Conservation (phyloP, 2,888 invertebrate genomes). For the Orchestes rusci region DNA sequence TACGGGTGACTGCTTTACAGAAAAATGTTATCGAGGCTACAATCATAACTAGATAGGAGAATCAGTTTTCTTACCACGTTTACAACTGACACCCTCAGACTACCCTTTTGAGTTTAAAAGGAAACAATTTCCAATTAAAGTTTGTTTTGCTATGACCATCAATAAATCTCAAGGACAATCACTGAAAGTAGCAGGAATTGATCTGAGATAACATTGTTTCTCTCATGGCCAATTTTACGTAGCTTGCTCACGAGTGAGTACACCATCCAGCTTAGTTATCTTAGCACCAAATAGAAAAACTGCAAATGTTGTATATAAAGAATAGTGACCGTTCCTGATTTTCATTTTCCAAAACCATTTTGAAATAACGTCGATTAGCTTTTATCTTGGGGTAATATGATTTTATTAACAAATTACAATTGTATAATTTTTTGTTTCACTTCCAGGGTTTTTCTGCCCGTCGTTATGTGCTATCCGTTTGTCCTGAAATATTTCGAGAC, state of each 20-base stretch:
- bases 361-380: no score
- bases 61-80: conserved; percentile 5
- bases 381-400: no score
- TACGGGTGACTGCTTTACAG: conserved; percentile 1
- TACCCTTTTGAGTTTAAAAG: conserved; percentile 3
- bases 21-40: conserved; percentile 7
- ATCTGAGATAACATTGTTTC: conserved; percentile 4
- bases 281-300: neutral
- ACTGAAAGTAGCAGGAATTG: conserved; percentile 8
- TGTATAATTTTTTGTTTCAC: no score
- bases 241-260: conserved; percentile 3
- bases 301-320: conserved; percentile 3
- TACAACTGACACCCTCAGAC: neutral
- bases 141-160: conserved; percentile 7
- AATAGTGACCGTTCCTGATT: no score
- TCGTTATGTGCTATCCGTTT: no score
- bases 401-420: no score
- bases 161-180: conserved; percentile 9
- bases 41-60: conserved; percentile 6
- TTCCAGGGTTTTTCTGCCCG: no score
- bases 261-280: neutral
- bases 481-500: no score
- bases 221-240: conserved; percentile 10
- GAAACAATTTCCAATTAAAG: conserved; percentile 7
- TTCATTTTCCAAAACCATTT: no score